These are phyloP conservation scores for Nematolebias whitei DNA, from an alignment of 2,113 vertebrate genomes.

Conservation along the genomic window DNA sequence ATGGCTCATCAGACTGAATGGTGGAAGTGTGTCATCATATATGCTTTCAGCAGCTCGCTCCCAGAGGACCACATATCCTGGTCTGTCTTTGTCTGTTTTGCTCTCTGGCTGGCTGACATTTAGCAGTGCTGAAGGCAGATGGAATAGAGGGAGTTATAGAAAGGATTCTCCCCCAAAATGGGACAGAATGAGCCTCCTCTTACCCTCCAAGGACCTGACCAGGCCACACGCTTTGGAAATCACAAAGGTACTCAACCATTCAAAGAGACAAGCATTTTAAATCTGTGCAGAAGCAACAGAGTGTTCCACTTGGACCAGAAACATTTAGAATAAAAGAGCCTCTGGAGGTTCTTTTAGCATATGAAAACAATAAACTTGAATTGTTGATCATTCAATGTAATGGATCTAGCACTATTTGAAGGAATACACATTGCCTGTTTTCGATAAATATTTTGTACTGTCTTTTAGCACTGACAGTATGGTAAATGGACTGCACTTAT, in stretches of 20 bases:
- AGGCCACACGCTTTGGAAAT: conserved; percentile 50
- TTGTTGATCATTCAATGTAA: not conserved
- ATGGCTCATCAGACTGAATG: conserved; percentile 71
- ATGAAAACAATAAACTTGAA: not conserved
- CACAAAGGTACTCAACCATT: conserved; percentile 53
- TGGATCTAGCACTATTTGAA: too few relatives aligned
- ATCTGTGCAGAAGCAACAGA: conserved; percentile 1
- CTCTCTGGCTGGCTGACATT: conserved; percentile 72
- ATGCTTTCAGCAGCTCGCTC: conserved; percentile 66
- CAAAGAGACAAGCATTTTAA: conserved; percentile 17
- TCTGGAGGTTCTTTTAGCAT: not conserved
- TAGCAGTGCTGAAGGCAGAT: conserved; percentile 57
- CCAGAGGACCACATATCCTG: conserved; percentile 55
- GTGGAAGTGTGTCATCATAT: conserved; percentile 64
- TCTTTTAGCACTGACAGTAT: too few relatives aligned
- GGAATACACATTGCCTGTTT: not conserved
- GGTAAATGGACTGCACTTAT: too few relatives aligned
- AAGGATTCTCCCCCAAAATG: conserved; percentile 52
- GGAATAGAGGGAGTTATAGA: conserved; percentile 57
- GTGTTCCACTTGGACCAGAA: conserved; percentile 12
- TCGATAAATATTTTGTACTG: too few relatives aligned
- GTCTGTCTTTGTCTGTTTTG: conserved; percentile 36
- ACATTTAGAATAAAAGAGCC: conserved; percentile 6
- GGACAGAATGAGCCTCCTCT: conserved; percentile 37
- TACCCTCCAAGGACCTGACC: conserved; percentile 61